These are phyloP conservation scores for Parnassius mnemosyne DNA, from an alignment of 2,888 invertebrate species.

Conservation along the genomic window DNA sequence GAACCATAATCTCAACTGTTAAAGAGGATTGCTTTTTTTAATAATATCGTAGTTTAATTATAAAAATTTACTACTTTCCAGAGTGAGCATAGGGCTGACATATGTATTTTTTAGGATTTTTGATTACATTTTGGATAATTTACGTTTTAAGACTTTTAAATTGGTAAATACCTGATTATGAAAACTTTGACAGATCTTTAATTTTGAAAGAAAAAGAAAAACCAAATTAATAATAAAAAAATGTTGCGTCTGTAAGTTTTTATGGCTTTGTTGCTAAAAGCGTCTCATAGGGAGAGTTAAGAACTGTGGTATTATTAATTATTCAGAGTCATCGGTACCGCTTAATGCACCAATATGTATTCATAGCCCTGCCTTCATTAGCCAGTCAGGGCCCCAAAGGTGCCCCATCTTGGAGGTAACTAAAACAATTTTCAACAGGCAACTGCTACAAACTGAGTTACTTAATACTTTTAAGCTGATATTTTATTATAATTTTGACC, in stretches of 20 bases:
- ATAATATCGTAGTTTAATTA: no score
- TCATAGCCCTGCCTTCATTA: slow-evolving; percentile 65
- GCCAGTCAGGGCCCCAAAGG: slow-evolving; percentile 41
- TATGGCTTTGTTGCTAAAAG: slow-evolving; percentile 13
- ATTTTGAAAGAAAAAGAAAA: background rate
- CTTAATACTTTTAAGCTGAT: background rate
- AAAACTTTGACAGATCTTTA: background rate
- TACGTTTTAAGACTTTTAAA: no score
- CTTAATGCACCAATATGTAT: slow-evolving; percentile 71
- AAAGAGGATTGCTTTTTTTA: no score
- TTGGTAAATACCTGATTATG: background rate
- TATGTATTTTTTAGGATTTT: background rate
- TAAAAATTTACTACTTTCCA: no score
- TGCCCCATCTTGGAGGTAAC: slow-evolving; percentile 35
- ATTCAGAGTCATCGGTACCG: slow-evolving; percentile 52
- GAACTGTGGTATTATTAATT: slow-evolving; percentile 58
- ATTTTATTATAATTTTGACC: background rate
- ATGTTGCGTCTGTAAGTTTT: slow-evolving; percentile 7
- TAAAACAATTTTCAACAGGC: slow-evolving; percentile 43
- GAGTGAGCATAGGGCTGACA: background rate
- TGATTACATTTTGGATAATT: no score
- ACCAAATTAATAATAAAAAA: background rate
- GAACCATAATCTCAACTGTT: no score
- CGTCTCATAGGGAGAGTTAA: slow-evolving; percentile 44
- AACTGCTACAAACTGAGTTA: background rate